phyloP scores from a whole-genome alignment of 2,113 vertebrate genomes.

The Ranitomeya imitator region DNA sequence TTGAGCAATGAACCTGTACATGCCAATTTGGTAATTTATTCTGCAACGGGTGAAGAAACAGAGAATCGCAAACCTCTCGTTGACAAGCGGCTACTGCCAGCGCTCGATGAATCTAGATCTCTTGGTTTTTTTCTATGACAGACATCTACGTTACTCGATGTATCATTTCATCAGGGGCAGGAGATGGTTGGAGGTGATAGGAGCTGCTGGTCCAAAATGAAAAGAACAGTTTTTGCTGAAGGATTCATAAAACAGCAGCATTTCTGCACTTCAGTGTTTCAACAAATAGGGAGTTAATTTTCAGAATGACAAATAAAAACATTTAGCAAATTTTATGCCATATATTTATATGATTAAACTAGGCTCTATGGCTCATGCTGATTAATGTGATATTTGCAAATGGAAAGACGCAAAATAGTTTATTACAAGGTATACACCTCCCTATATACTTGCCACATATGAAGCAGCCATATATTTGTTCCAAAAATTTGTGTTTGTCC shows the following conservation, averaged over 20 bases:
- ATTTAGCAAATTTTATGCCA: too few relatives aligned
- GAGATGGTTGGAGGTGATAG: background rate
- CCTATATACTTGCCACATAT: too few relatives aligned
- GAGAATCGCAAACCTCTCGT: constrained; percentile 4
- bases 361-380: too few relatives aligned
- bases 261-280: background rate
- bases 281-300: background rate
- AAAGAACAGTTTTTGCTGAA: background rate
- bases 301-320: background rate
- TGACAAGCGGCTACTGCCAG: constrained; percentile 25
- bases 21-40: constrained; percentile 48
- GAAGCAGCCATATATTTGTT: too few relatives aligned
- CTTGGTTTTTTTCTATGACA: background rate
- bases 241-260: background rate
- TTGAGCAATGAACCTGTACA: constrained; percentile 46
- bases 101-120: background rate
- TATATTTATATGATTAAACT: too few relatives aligned
- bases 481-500: too few relatives aligned
- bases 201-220: background rate
- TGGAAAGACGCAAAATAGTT: too few relatives aligned
- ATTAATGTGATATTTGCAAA: too few relatives aligned
- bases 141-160: background rate
- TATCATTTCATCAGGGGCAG: background rate
- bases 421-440: too few relatives aligned
- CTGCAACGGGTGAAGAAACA: constrained; percentile 34